These are phyloP conservation scores for Berghia stephanieae DNA, from an alignment of 1,140 invertebrate genomes.

Conservation along the genomic window DNA sequence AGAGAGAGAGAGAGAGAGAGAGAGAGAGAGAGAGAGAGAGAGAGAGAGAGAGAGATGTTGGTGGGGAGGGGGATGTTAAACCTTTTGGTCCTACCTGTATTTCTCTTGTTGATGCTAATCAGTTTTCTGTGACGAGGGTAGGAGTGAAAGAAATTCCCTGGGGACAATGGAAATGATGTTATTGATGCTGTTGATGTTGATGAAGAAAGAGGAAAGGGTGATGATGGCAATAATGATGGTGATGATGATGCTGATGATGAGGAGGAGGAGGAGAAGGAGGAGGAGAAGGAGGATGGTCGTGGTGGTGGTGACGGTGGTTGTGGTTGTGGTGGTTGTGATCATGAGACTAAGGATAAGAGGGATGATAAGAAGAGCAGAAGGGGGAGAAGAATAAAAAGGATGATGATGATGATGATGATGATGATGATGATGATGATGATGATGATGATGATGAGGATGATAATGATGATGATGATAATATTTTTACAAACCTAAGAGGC, in stretches of 20 bases:
- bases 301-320: no score
- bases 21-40: no score
- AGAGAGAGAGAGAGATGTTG: no score
- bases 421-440: not conserved
- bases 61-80: no score
- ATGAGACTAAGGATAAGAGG: no score
- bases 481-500: no score
- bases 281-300: not conserved
- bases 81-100: no score
- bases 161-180: not conserved
- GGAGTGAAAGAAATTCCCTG: conserved; percentile 67
- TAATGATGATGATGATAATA: no score
- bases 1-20: no score
- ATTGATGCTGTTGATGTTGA: not conserved
- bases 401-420: conserved; percentile 5
- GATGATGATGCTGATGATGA: not conserved
- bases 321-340: no score
- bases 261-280: not conserved
- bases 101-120: conserved; percentile 69
- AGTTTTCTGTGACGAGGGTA: conserved; percentile 68
- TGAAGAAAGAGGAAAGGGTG: not conserved
- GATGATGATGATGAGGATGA: no score
- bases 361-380: not conserved
- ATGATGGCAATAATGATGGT: not conserved
- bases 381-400: not conserved